Evolutionary conservation across 2,797 vertebrate species (phyloP).

Genomic region (Falco concolor): DNA sequence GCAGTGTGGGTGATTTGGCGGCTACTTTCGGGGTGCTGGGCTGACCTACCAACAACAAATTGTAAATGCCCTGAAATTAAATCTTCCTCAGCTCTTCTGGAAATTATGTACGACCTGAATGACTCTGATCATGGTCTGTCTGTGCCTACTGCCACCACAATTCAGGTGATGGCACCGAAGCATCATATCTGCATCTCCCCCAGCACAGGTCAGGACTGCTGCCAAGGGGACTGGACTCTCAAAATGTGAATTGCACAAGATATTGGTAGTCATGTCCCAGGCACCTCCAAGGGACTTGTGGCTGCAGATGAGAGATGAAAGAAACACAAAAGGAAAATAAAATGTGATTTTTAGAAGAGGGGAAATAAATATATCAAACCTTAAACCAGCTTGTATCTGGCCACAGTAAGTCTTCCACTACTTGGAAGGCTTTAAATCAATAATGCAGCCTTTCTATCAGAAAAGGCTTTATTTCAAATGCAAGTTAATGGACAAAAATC

Average conservation of each 20-base stretch:
- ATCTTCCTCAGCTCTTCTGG: neutral
- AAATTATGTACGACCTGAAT: neutral
- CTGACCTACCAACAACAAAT: neutral
- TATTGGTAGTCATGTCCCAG: neutral
- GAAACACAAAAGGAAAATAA: neutral
- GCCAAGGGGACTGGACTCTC: neutral
- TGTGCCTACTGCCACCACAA: neutral
- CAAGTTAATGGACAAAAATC: conserved; percentile 10
- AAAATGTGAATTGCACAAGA: neutral
- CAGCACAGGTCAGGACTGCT: neutral
- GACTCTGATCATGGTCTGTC: neutral
- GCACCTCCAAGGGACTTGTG: neutral
- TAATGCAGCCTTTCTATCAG: neutral
- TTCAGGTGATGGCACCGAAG: neutral
- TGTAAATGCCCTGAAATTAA: neutral
- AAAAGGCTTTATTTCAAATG: conserved; percentile 21
- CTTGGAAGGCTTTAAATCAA: conserved; percentile 23
- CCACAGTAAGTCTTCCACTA: neutral
- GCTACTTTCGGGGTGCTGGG: neutral
- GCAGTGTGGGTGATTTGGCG: neutral
- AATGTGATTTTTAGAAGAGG: neutral
- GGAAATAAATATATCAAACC: neutral
- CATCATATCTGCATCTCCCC: neutral
- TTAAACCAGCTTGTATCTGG: neutral
- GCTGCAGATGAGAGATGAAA: neutral